These are phyloP conservation scores for Fistularia commersonii DNA, from an alignment of 2,797 vertebrate species.

Conservation along the genomic window DNA sequence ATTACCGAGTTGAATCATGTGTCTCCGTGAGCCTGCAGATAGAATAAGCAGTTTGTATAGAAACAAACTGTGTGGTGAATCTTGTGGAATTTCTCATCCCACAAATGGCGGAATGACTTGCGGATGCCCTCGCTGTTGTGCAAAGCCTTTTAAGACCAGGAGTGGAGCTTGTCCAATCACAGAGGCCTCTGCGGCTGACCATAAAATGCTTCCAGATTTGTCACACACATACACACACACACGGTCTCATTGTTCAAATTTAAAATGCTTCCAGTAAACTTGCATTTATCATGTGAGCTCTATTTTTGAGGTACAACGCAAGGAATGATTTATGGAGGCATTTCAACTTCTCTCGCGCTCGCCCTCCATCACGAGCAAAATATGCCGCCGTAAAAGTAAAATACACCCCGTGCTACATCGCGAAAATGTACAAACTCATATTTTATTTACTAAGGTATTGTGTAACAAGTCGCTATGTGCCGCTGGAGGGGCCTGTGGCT, in stretches of 20 bases:
- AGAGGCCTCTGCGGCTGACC: constrained; percentile 72
- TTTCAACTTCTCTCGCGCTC: constrained; percentile 56
- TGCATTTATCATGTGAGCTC: constrained; percentile 74
- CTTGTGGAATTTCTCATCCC: constrained; percentile 61
- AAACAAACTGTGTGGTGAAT: constrained; percentile 58
- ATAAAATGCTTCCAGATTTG: constrained; percentile 82
- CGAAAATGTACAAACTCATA: constrained; percentile 67
- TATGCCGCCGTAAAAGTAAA: constrained; percentile 69
- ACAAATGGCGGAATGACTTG: constrained; percentile 66
- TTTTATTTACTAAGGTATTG: constrained; percentile 65
- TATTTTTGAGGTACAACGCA: constrained; percentile 73
- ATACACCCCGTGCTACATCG: constrained; percentile 64
- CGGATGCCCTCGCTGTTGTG: constrained; percentile 69
- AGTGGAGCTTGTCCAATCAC: constrained; percentile 76
- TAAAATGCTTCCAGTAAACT: constrained; percentile 78
- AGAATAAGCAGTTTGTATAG: constrained; percentile 58
- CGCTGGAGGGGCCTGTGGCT: constrained; percentile 30
- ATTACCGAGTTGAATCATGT: constrained; percentile 50
- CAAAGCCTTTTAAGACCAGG: constrained; percentile 73
- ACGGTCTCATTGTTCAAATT: constrained; percentile 71
- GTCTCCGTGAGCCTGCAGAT: constrained; percentile 48
- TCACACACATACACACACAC: constrained; percentile 60
- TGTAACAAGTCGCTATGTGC: constrained; percentile 53
- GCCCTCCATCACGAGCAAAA: constrained; percentile 69
- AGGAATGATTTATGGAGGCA: constrained; percentile 74